Conservation (phyloP, 2,888 invertebrate species). For the Epirrhoe tristata region DNA sequence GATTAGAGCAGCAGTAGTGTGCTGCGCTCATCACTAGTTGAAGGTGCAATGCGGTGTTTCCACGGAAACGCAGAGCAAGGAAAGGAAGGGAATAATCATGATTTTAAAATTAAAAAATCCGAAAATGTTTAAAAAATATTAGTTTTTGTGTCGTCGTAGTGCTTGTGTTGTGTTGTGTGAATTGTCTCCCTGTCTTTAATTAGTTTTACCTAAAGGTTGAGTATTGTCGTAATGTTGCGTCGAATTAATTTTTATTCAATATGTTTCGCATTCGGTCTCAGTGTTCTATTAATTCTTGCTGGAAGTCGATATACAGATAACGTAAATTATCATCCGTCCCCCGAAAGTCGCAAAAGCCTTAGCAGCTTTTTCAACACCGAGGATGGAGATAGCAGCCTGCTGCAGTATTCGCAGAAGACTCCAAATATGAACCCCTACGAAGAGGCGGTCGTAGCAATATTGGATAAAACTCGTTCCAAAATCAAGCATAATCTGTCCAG, state of each 20-base stretch:
- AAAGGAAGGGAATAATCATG: conserved; percentile 62
- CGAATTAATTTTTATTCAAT: conserved; percentile 82
- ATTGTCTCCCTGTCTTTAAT: conserved; percentile 55
- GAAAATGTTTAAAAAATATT: conserved; percentile 72
- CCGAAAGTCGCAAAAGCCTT: conserved; percentile 73
- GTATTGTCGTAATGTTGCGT: conserved; percentile 79
- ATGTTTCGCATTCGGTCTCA: conserved; percentile 83
- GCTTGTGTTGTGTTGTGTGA: conserved; percentile 62
- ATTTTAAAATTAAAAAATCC: conserved; percentile 60
- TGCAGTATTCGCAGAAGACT: conserved; percentile 45
- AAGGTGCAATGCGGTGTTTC: conserved; percentile 84
- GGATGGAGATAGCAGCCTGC: conserved; percentile 65
- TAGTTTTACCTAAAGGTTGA: conserved; percentile 53
- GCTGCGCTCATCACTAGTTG: conserved; percentile 41
- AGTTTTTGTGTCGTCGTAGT: conserved; percentile 68
- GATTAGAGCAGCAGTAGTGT: too few relatives aligned
- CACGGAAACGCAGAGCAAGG: conserved; percentile 73
- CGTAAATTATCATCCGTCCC: conserved; percentile 77
- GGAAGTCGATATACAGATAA: conserved; percentile 84
- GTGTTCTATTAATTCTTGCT: conserved; percentile 82
- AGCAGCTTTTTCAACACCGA: conserved; percentile 87
- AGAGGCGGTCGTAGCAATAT: conserved; percentile 68
- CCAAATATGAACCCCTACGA: conserved; percentile 68
- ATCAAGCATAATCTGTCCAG: conserved; percentile 71
- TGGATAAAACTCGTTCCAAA: conserved; percentile 70